Conservation (phyloP, 2,888 invertebrate genomes). For the Eurytoma californica region DNA sequence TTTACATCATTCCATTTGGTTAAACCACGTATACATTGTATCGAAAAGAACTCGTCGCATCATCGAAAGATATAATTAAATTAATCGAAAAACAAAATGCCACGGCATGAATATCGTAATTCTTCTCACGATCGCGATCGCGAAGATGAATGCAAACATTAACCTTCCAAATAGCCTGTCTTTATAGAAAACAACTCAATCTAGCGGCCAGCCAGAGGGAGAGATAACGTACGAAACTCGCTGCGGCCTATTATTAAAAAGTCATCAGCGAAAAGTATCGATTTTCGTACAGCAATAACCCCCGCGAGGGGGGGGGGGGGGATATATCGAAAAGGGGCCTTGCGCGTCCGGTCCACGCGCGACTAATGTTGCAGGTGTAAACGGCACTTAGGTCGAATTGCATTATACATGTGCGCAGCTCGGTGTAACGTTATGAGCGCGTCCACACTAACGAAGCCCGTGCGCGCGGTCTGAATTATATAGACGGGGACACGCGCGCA, state of each 20-base stretch:
- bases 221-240: constrained; percentile 5
- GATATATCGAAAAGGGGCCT: neutral
- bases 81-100: too few species aligned
- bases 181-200: constrained; percentile 35
- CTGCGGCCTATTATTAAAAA: constrained; percentile 42
- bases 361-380: constrained; percentile 45
- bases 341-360: constrained; percentile 29
- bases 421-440: neutral
- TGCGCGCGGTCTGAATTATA: constrained; percentile 36
- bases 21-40: too few species aligned
- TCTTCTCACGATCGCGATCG: too few species aligned
- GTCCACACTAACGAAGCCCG: constrained; percentile 33
- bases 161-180: constrained; percentile 4
- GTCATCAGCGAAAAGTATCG: constrained; percentile 35
- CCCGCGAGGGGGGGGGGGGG: neutral
- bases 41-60: too few species aligned
- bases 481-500: constrained; percentile 14
- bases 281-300: constrained; percentile 30
- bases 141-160: constrained; percentile 15
- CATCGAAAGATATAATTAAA: too few species aligned
- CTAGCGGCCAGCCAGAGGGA: neutral
- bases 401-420: constrained; percentile 33
- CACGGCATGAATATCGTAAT: neutral
- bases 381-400: constrained; percentile 45
- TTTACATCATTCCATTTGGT: too few species aligned